Conservation (phyloP, 2,113 vertebrate genomes). For the Melospiza melodia region DNA sequence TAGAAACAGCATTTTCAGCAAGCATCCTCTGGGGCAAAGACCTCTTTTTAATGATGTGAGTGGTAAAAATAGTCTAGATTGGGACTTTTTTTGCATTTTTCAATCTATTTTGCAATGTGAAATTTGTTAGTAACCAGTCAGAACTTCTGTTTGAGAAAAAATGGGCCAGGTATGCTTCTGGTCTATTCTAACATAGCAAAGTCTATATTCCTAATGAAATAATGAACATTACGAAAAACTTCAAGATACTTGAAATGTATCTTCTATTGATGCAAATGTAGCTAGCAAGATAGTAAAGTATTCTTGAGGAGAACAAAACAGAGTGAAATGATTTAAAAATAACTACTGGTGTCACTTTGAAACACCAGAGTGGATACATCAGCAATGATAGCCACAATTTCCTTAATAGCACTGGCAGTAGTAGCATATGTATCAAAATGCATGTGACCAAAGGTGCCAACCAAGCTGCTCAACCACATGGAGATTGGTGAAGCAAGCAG, state of each 20-base stretch:
- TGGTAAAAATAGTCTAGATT: neutral
- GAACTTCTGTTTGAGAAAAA: neutral
- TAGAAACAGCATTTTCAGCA: neutral
- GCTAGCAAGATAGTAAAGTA: neutral
- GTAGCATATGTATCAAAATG: neutral
- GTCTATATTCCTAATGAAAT: neutral
- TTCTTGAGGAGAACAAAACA: neutral
- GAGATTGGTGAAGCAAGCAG: neutral
- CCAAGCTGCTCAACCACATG: neutral
- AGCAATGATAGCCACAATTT: neutral
- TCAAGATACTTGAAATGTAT: neutral
- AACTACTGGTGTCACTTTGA: neutral
- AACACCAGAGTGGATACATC: neutral
- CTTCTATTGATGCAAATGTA: neutral
- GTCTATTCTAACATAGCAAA: neutral
- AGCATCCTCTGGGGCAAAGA: neutral
- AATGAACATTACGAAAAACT: neutral
- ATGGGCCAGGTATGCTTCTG: neutral
- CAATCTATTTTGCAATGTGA: neutral
- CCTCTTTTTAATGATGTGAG: neutral
- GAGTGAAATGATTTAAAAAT: neutral
- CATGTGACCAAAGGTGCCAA: neutral
- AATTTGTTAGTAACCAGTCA: neutral
- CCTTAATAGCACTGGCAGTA: neutral
- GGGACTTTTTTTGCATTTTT: neutral